Percentiles rank a stretch among this genome's conserved stretches.
phyloP scores from a whole-genome alignment of 2,797 vertebrate genomes.

The Mallotus villosus region DNA sequence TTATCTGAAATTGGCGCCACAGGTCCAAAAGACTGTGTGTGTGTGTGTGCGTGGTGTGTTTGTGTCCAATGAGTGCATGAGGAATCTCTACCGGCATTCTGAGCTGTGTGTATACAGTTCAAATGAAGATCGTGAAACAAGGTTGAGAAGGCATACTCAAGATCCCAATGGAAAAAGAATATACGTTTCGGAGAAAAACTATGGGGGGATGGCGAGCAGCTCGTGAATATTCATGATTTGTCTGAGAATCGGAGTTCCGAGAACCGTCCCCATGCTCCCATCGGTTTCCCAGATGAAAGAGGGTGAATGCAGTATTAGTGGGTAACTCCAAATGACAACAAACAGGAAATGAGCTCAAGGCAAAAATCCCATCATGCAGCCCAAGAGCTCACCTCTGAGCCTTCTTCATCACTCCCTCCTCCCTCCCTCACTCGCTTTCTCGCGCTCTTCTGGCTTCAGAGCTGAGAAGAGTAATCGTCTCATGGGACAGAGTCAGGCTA shows the following conservation, averaged over 20 bases:
- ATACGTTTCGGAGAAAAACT: conserved; percentile 22
- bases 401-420: background rate
- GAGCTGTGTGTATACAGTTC: background rate
- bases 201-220: background rate
- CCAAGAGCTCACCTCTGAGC: conserved; percentile 15
- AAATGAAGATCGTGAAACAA: background rate
- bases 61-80: background rate
- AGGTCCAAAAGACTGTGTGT: conserved; percentile 14
- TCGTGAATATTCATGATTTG: conserved; percentile 37
- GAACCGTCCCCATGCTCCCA: conserved; percentile 16
- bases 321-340: conserved; percentile 10
- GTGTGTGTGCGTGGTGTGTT: conserved; percentile 4
- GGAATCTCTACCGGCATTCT: background rate
- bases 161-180: conserved; percentile 13
- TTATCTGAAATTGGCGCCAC: background rate
- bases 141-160: background rate
- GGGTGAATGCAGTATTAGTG: background rate
- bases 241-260: conserved; percentile 22
- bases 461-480: too few relatives aligned
- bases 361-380: conserved; percentile 36
- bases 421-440: background rate
- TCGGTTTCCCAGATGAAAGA: conserved; percentile 35
- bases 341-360: conserved; percentile 26
- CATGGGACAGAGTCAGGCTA: background rate
- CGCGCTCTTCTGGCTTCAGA: too few relatives aligned